phyloP scores from a whole-genome alignment of 2,797 vertebrate species.

The Sarcoramphus papa region DNA sequence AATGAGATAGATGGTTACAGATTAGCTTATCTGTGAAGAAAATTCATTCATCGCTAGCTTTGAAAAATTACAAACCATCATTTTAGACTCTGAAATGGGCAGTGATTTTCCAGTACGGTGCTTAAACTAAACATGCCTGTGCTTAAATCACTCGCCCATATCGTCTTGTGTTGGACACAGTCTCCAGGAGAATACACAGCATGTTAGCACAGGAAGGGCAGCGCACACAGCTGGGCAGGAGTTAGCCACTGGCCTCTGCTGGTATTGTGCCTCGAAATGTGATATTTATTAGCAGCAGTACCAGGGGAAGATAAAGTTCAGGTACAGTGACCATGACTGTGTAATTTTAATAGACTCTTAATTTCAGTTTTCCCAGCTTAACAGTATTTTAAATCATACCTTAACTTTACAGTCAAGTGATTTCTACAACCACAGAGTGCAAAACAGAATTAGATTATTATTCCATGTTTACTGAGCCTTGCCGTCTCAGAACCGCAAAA shows the following conservation, averaged over 20 bases:
- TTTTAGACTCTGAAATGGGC: background rate
- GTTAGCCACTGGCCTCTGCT: background rate
- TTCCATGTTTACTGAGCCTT: background rate
- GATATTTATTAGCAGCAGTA: background rate
- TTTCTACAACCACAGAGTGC: background rate
- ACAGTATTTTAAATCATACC: background rate
- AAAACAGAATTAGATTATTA: background rate
- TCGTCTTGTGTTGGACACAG: background rate
- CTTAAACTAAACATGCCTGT: background rate
- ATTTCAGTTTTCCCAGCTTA: background rate
- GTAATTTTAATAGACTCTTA: background rate
- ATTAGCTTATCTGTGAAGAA: background rate
- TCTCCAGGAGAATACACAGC: background rate
- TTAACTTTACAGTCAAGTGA: background rate
- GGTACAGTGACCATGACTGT: background rate
- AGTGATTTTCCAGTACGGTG: background rate
- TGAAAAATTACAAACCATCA: background rate
- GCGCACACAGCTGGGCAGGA: background rate
- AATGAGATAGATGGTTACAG: background rate
- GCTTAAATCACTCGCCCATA: background rate
- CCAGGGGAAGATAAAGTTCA: background rate
- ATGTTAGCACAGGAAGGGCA: no score
- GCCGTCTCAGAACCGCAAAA: background rate
- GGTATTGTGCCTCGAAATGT: background rate
- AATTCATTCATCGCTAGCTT: background rate